Percentiles rank a stretch among this genome's conserved stretches.
These are phyloP conservation scores for Latheticus oryzae DNA, from an alignment of 2,888 invertebrate genomes.

Conservation along the genomic window DNA sequence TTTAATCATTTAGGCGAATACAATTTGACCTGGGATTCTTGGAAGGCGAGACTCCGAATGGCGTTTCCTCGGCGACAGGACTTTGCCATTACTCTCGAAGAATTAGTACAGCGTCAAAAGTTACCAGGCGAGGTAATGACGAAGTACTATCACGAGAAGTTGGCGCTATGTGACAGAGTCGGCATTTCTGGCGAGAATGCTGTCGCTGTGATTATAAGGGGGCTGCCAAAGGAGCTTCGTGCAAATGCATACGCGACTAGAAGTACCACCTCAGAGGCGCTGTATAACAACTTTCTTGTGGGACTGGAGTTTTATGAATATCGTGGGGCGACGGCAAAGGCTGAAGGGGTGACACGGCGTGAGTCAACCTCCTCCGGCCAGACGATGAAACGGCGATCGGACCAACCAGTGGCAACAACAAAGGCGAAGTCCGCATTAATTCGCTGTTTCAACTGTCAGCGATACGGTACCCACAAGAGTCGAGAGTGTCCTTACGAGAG, in stretches of 20 bases:
- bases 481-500: conserved; percentile 18
- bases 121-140: conserved; percentile 4
- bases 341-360: no score
- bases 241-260: background rate
- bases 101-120: conserved; percentile 5
- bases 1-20: conserved; percentile 13
- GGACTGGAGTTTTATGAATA: background rate
- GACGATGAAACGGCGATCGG: no score
- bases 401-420: background rate
- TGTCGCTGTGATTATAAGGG: conserved; percentile 2
- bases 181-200: conserved; percentile 8
- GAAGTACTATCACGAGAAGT: conserved; percentile 6
- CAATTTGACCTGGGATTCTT: background rate
- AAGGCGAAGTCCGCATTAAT: background rate
- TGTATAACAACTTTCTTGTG: background rate
- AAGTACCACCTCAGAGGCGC: background rate
- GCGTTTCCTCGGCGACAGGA: conserved; percentile 1
- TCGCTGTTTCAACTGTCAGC: conserved; percentile 34
- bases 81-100: background rate
- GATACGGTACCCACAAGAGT: conserved; percentile 16
- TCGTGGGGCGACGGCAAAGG: background rate
- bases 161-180: conserved; percentile 7
- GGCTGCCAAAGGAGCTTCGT: background rate
- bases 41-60: background rate
- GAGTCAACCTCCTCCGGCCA: no score